Evolutionary conservation across 2,113 vertebrate species (phyloP), one percentile per base, ranked within the genome.

Genomic region (Illadopsis cleaveri): DNA sequence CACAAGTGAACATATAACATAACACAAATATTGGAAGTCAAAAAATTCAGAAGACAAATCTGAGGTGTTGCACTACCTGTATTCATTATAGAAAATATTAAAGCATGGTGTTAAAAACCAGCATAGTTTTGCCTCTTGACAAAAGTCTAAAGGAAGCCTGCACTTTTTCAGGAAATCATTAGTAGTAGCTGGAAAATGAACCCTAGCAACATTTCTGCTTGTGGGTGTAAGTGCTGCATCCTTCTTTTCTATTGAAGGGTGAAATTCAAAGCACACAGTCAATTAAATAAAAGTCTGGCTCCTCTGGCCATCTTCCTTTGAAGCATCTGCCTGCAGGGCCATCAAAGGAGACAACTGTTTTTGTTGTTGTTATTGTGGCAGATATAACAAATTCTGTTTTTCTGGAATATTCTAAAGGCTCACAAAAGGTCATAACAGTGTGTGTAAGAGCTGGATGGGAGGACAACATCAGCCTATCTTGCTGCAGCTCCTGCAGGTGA

Each of bases 351-450:
- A 15, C 0, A 1, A 72, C 64, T 60, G 30, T 31, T 50, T 50
- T 50, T 47, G 33, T 35, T 80, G n/a, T 40, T 68, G 30, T 40
- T 92, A 13, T 58, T 71, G 22, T 53, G 54, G 94, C 95, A 97
- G 87, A 91, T 93, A 61, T 95, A 94, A 94, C 81, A 95, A 96
- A 94, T 83, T 93, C 85, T 71, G 69, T 82, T 94, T 72, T 86
- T 97, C 86, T 94, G 77, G 96, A 95, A 89, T 93, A 89, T 93
- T 95, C 61, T 92, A 93, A 96, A 91, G 75, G 23, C 66, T 92
- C 75, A 93, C 38, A 80, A 92, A 87, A 98, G 94, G 89, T 86
- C 79, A 4, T 16, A 15, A 38, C 14, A 77, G 18, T 51, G 45
- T 54, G 56, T 13, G 11, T 85, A 93, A 93, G 86, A 76, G 54